Conservation (phyloP, 2,797 vertebrate species). For the Phrynocephalus forsythii region DNA sequence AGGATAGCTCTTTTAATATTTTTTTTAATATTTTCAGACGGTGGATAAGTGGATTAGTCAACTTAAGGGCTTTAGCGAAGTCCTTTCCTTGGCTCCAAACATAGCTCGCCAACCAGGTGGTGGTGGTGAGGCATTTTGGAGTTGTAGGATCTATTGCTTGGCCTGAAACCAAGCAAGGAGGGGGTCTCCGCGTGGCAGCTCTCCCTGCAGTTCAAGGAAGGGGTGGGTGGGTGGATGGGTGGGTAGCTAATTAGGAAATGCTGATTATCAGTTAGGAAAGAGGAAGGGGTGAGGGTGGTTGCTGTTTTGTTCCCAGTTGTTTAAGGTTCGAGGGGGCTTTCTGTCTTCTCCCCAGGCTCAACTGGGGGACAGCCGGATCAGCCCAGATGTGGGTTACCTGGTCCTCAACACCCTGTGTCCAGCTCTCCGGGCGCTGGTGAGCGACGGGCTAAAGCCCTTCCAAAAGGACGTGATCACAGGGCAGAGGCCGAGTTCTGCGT, state of each 20-base stretch:
- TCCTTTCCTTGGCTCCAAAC: too few species aligned
- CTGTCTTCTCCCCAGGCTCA: constrained; percentile 81
- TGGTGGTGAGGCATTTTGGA: not conserved
- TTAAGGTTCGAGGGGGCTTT: not conserved
- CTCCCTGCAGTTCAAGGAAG: too few species aligned
- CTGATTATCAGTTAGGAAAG: constrained; percentile 8
- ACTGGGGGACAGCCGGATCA: constrained; percentile 93
- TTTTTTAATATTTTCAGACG: too few species aligned
- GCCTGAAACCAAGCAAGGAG: not conserved
- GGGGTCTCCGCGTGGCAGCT: not conserved
- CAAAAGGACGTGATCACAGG: constrained; percentile 95
- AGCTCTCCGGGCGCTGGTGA: constrained; percentile 87
- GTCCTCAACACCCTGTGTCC: constrained; percentile 92
- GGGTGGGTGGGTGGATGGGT: too few species aligned
- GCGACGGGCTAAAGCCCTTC: constrained; percentile 91
- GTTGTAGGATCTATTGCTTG: not conserved
- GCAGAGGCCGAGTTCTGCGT: constrained; percentile 89
- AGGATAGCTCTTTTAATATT: too few species aligned
- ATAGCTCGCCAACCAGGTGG: too few species aligned
- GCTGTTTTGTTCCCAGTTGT: not conserved
- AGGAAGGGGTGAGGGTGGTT: not conserved
- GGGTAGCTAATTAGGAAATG: not conserved
- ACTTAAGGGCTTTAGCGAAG: too few species aligned
- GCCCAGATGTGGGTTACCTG: constrained; percentile 90
- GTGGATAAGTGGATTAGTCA: too few species aligned